Conservation (phyloP, 2,113 vertebrate species). For the Monarcha castaneiventris region DNA sequence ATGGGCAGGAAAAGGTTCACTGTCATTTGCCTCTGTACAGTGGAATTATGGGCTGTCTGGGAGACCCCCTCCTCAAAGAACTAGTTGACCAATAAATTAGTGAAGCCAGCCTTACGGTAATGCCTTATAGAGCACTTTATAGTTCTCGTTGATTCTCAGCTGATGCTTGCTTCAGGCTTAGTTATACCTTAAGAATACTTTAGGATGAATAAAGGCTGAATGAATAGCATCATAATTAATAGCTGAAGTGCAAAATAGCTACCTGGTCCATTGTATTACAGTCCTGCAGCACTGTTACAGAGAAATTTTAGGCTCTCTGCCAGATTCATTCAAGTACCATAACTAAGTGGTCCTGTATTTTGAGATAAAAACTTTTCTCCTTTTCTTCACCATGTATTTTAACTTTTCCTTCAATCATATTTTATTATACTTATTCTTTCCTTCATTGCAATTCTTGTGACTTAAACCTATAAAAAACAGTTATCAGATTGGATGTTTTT, state of each 20-base stretch:
- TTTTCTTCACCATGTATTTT: not conserved
- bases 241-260: not conserved
- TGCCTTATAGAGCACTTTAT: not conserved
- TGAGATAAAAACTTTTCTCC: not conserved
- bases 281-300: not conserved
- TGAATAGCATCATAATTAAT: not conserved
- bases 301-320: not conserved
- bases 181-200: not conserved
- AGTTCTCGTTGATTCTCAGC: not conserved
- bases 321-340: not conserved
- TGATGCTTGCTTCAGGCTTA: not conserved
- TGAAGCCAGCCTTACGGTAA: not conserved
- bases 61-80: not conserved
- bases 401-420: not conserved
- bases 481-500: not conserved
- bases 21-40: not conserved
- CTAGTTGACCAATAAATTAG: not conserved
- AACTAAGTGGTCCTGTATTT: not conserved
- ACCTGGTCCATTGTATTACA: not conserved
- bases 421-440: not conserved
- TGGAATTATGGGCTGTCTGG: not conserved
- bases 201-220: not conserved
- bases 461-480: not conserved
- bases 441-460: not conserved
- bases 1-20: not conserved